A percentile compares a stretch with the other conserved stretches of the same genome.
Evolutionary conservation across 2,113 vertebrate species (phyloP).

Genomic region (Menidia beryllina): DNA sequence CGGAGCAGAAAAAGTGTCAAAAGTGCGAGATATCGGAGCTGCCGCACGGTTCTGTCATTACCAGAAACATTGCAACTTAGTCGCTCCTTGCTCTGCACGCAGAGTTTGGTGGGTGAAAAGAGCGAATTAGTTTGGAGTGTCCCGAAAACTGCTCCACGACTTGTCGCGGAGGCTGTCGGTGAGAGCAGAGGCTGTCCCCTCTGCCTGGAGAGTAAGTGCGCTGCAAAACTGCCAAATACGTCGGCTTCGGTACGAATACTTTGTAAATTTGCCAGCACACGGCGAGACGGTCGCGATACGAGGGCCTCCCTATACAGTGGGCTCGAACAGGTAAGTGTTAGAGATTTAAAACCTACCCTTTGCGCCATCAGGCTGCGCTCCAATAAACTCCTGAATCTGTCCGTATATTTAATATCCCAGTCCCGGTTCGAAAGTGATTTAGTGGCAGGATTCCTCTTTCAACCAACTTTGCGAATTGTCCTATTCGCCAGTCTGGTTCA

Average conservation of each 20-base stretch:
- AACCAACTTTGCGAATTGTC: slow-evolving; percentile 92
- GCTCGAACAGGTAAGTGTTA: slow-evolving; percentile 93
- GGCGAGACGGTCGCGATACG: slow-evolving; percentile 77
- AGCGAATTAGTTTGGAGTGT: slow-evolving; percentile 81
- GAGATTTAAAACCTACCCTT: slow-evolving; percentile 99
- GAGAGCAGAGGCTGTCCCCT: slow-evolving; percentile 79
- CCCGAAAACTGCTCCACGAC: slow-evolving; percentile 83
- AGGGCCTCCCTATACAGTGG: slow-evolving; percentile 90
- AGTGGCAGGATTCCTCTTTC: slow-evolving; percentile 88
- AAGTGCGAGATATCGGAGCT: slow-evolving; percentile 22
- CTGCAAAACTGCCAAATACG: slow-evolving; percentile 87
- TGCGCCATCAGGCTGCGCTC: slow-evolving; percentile 99
- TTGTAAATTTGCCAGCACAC: slow-evolving; percentile 87
- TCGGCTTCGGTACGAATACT: slow-evolving; percentile 81
- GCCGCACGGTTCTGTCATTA: slow-evolving; percentile 81
- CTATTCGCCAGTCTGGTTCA: slow-evolving; percentile 89
- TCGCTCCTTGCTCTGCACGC: slow-evolving; percentile 77
- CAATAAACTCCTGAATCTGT: slow-evolving; percentile 98
- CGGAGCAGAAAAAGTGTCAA: slow-evolving; percentile 7
- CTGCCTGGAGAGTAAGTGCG: slow-evolving; percentile 69
- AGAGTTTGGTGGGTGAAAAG: slow-evolving; percentile 82
- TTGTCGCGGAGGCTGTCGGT: slow-evolving; percentile 68
- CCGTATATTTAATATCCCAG: slow-evolving; percentile 98
- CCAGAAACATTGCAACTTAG: slow-evolving; percentile 92
- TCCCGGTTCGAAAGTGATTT: slow-evolving; percentile 93